Evolutionary conservation across 2,888 invertebrate genomes (phyloP), one percentile per base, ranked within the genome.

Genomic region (Sphecodes monilicornis): DNA sequence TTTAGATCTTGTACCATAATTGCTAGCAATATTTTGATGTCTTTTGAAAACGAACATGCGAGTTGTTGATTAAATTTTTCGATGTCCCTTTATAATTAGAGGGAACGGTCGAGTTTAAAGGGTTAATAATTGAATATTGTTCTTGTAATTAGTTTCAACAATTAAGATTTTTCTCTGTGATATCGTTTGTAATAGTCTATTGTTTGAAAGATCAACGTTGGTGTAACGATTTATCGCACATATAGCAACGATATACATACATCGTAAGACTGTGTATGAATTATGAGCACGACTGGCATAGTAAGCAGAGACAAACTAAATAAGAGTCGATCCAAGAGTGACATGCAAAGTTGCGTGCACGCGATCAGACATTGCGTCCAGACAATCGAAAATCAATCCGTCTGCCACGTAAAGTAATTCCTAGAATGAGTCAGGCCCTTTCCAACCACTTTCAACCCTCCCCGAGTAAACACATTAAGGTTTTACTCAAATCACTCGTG

Each of bases 301-400:
- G 71, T 64, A 71, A 71, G 57, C 32, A 41, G 39, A 32, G 29
- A 13, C 11, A 66, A 76, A 54, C 54, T 3, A 54, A 74, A 50
- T 26, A 76, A 72, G 43, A 72, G 69, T 64, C 29, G 36, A 72
- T 50, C 64, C 60, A 78, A 46, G 72, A 69, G 46, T 4, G 39
- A 66, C 86, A 85, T 70, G 86, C 86, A 50, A 85, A 85, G 74
- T 86, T 77, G 86, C 86, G 85, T 86, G 86, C 72, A 22, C 13
- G 57, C 57, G 50, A 71, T 75, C 74, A 66, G 75, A 72, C 76
- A 26, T 18, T 32, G n/a, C 54, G 79, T 66, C 57, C 54, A 71
- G 73, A 74, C 76, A 70, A 82, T 69, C 68, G 85, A 85, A 86
- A 86, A 86, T 85, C 82, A 79, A 80, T 82, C 60, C 74, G 76